Conservation (phyloP, 2,113 vertebrate species). For the Lonchura striata region DNA sequence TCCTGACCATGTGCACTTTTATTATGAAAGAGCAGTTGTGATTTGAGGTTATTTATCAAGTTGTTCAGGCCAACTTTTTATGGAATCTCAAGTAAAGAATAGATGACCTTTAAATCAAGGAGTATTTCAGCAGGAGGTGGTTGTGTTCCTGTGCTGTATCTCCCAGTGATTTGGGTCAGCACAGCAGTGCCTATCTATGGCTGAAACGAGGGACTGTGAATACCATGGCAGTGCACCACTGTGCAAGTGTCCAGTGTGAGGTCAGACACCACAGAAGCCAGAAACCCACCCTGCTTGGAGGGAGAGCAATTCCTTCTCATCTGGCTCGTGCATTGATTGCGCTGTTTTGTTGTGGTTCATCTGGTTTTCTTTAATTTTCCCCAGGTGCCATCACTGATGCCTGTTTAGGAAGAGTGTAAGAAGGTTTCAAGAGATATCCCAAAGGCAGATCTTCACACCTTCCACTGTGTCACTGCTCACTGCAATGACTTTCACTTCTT, state of each 20-base stretch:
- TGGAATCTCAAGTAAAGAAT: not conserved
- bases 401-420: not conserved
- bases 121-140: not conserved
- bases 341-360: not conserved
- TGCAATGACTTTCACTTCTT: not conserved
- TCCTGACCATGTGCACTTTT: not conserved
- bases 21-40: not conserved
- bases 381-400: not conserved
- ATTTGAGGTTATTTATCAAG: not conserved
- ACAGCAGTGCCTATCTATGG: not conserved
- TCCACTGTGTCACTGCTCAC: not conserved
- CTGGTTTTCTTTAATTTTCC: not conserved
- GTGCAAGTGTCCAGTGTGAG: not conserved
- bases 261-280: not conserved
- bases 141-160: not conserved
- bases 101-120: not conserved
- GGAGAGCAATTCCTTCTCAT: not conserved
- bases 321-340: accelerated
- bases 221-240: accelerated
- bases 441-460: not conserved
- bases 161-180: not conserved
- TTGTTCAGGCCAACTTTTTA: not conserved
- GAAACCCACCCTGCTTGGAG: not conserved
- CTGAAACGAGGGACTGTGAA: not conserved
- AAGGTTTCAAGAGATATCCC: not conserved